Conservation (phyloP, 2,888 invertebrate genomes). For the Cremastinae sp. region DNA sequence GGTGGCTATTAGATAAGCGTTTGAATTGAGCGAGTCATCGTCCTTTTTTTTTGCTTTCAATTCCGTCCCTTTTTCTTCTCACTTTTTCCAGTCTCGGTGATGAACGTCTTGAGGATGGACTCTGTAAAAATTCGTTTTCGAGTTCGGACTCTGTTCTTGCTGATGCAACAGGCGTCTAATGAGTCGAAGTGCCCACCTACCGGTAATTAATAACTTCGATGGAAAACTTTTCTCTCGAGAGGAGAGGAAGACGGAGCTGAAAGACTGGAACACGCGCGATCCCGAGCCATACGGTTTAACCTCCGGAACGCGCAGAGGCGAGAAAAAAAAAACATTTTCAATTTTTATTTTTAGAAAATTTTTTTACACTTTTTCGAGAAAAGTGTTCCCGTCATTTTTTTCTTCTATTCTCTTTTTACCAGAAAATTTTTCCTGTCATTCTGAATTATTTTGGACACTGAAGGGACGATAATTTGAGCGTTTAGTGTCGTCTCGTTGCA, state of each 20-base stretch:
- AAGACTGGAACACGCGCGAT: conserved; percentile 4
- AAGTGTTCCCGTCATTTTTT: neutral
- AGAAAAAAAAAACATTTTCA: neutral
- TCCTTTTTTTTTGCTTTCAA: conserved; percentile 20
- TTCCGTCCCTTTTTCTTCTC: conserved; percentile 19
- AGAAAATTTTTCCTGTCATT: conserved; percentile 25
- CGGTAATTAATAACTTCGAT: conserved; percentile 74
- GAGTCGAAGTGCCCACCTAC: conserved; percentile 71
- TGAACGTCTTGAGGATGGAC: too few species aligned
- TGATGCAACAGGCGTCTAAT: conserved; percentile 59
- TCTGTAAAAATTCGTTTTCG: conserved; percentile 49
- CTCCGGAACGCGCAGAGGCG: conserved; percentile 2
- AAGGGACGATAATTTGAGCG: conserved; percentile 46
- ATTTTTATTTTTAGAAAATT: too few species aligned
- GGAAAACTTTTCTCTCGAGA: conserved; percentile 66
- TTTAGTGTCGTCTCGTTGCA: conserved; percentile 36
- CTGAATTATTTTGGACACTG: conserved; percentile 50
- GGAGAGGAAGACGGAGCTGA: conserved; percentile 13
- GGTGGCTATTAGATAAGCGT: conserved; percentile 55
- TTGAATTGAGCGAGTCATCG: conserved; percentile 52
- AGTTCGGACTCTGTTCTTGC: neutral
- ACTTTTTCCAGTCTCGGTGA: too few species aligned
- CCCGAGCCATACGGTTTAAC: neutral
- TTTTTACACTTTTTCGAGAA: too few species aligned
- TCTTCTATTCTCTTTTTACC: neutral